phyloP scores from a whole-genome alignment of 2,113 vertebrate species.

The Henicopernis longicauda region DNA sequence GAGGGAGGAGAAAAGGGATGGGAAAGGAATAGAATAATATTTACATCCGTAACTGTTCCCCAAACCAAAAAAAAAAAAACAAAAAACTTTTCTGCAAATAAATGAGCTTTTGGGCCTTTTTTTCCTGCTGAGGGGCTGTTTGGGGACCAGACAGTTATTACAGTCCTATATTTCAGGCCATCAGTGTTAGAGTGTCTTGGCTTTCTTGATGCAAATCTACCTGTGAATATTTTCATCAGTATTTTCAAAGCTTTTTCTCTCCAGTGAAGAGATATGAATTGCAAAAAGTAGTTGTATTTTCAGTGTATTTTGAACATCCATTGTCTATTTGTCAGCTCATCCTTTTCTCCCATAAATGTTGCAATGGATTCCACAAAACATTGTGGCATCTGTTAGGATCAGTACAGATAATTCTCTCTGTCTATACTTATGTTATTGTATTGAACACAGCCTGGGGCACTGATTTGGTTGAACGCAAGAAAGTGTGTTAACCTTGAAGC shows the following conservation, averaged over 20 bases:
- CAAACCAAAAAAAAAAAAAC: neutral
- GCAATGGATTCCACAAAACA: neutral
- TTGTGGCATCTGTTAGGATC: neutral
- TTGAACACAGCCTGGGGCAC: neutral
- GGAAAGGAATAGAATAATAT: neutral
- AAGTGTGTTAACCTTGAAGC: neutral
- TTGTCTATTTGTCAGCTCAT: neutral
- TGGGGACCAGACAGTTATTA: neutral
- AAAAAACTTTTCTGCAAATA: neutral
- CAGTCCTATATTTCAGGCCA: neutral
- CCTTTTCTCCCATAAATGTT: neutral
- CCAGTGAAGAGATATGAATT: neutral
- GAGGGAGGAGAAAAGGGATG: neutral
- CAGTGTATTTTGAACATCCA: neutral
- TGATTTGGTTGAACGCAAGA: neutral
- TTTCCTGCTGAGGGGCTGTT: neutral
- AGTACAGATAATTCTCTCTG: neutral
- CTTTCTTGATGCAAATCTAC: neutral
- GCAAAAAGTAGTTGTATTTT: neutral
- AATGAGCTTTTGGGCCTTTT: neutral
- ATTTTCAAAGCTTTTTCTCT: neutral
- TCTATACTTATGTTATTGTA: neutral
- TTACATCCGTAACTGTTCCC: neutral
- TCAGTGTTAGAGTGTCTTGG: rapidly evolving
- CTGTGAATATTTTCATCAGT: neutral